phyloP scores from a whole-genome alignment of 1,140 invertebrate species.

The Pinna nobilis region DNA sequence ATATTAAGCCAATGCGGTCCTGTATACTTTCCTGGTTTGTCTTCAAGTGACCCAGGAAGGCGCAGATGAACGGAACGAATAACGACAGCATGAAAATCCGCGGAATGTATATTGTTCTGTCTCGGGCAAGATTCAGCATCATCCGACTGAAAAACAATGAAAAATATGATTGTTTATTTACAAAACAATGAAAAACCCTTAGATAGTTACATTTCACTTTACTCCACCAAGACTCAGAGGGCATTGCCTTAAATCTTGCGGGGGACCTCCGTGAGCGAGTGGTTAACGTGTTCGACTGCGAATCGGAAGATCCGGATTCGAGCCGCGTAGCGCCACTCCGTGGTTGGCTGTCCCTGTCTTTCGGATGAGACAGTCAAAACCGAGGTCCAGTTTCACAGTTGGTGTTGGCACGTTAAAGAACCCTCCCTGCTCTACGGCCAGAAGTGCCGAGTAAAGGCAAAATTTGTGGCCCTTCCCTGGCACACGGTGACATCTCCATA shows the following conservation, averaged over 20 bases:
- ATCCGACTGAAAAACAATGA: slow-evolving; percentile 59
- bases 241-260: background rate
- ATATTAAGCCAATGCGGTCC: slow-evolving; percentile 61
- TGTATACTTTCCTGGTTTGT: slow-evolving; percentile 60
- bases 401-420: too few species aligned
- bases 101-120: slow-evolving; percentile 57
- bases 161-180: background rate
- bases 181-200: background rate
- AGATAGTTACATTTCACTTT: background rate
- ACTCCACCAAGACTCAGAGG: background rate
- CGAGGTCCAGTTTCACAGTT: too few species aligned
- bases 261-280: too few species aligned
- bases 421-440: too few species aligned
- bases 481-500: too few species aligned
- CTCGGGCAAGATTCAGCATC: slow-evolving; percentile 61
- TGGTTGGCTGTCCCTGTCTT: too few species aligned
- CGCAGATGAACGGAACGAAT: slow-evolving; percentile 62
- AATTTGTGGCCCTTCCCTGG: too few species aligned
- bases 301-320: too few species aligned
- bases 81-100: slow-evolving; percentile 54
- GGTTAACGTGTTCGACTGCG: too few species aligned
- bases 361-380: too few species aligned
- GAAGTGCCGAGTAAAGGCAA: too few species aligned
- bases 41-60: slow-evolving; percentile 61
- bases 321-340: too few species aligned